Conservation (phyloP, 2,888 invertebrate species). For the Adelognathus sp. region DNA sequence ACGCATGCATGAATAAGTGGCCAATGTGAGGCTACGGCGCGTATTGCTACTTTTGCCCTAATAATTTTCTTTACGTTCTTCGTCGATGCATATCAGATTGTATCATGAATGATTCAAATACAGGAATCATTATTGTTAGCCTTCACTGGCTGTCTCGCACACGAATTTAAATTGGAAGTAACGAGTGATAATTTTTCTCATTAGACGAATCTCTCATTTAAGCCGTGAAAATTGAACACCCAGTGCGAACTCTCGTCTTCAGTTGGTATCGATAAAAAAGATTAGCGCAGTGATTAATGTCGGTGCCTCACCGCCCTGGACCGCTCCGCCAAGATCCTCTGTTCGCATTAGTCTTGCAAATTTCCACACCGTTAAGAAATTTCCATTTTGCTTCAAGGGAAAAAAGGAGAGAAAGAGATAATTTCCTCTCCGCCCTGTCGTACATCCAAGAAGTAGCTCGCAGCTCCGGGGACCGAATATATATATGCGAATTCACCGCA, state of each 20-base stretch:
- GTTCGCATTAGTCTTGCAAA: constrained; percentile 65
- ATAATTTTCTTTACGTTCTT: no score
- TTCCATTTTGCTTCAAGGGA: constrained; percentile 61
- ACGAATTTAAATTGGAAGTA: background rate
- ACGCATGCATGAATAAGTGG: no score
- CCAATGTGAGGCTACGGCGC: no score
- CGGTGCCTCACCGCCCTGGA: constrained; percentile 10
- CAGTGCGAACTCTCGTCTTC: constrained; percentile 14
- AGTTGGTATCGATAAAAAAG: constrained; percentile 55
- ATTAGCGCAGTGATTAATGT: constrained; percentile 61
- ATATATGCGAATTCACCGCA: constrained; percentile 43
- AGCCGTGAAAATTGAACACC: constrained; percentile 35
- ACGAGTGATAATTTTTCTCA: background rate
- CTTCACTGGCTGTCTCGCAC: no score
- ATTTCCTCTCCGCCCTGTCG: background rate
- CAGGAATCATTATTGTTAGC: no score
- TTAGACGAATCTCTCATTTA: background rate
- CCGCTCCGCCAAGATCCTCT: constrained; percentile 40
- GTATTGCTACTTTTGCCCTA: no score
- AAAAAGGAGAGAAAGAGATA: background rate
- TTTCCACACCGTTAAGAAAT: constrained; percentile 62
- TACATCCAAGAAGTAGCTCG: background rate
- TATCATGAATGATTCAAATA: no score
- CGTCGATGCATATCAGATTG: no score
- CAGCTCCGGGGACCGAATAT: constrained; percentile 47